A percentile compares a stretch with the other conserved stretches of the same genome.
These are phyloP conservation scores for Shinisaurus crocodilurus DNA, from an alignment of 2,113 vertebrate species.

Conservation along the genomic window DNA sequence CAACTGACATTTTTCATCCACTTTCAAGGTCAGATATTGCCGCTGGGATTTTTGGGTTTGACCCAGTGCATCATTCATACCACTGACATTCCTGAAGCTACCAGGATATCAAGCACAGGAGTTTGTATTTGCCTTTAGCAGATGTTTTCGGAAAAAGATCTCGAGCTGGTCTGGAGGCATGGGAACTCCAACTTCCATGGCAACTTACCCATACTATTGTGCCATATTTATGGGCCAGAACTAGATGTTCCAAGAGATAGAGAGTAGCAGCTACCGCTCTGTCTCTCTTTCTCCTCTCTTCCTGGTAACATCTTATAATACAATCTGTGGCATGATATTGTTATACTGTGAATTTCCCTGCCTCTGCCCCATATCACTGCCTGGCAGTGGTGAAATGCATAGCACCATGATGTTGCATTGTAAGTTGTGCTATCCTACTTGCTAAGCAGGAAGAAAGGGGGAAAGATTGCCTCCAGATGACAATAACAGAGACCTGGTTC, in stretches of 20 bases:
- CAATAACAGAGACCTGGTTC: no score
- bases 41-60: neutral
- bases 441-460: neutral
- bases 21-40: neutral
- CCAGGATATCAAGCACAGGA: neutral
- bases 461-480: neutral
- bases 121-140: neutral
- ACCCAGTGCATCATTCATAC: neutral
- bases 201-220: neutral
- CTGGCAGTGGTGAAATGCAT: neutral
- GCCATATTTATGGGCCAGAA: neutral
- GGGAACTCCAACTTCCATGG: neutral
- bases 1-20: neutral
- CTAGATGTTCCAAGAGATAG: constrained; percentile 1
- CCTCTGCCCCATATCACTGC: neutral
- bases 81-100: neutral
- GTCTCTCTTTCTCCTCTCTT: neutral
- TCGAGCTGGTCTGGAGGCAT: neutral
- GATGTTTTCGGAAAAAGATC: neutral
- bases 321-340: neutral
- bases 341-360: neutral
- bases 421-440: neutral
- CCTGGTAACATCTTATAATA: neutral
- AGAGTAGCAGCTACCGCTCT: neutral
- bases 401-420: neutral